phyloP scores from a whole-genome alignment of 2,113 vertebrate species.

The Tonatia bakeri region DNA sequence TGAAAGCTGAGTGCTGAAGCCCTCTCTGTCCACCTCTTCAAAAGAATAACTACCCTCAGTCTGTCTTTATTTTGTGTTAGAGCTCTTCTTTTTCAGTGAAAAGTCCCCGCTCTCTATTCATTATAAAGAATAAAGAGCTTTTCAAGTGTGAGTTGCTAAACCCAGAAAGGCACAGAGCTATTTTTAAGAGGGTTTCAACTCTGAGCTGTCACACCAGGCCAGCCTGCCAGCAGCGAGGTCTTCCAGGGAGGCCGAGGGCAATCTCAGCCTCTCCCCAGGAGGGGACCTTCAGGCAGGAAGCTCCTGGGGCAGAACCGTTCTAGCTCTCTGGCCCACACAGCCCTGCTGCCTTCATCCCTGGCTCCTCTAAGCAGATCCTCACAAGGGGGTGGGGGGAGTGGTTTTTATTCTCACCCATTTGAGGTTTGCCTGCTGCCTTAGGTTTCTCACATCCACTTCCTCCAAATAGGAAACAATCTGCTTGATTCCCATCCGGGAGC shows the following conservation, averaged over 20 bases:
- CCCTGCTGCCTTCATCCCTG: constrained; percentile 35
- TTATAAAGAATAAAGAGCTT: constrained; percentile 72
- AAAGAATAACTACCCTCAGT: constrained; percentile 46
- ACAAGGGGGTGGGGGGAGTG: background rate
- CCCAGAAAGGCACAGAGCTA: constrained; percentile 71
- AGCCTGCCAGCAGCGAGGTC: constrained; percentile 57
- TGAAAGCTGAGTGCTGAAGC: constrained; percentile 43
- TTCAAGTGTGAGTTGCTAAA: constrained; percentile 70
- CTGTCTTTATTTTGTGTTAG: constrained; percentile 59
- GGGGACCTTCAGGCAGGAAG: constrained; percentile 41
- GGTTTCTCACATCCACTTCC: constrained; percentile 66
- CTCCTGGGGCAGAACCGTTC: constrained; percentile 19
- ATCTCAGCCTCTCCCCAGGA: constrained; percentile 2
- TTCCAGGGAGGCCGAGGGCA: constrained; percentile 50
- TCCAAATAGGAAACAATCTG: constrained; percentile 66
- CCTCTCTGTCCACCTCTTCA: constrained; percentile 62
- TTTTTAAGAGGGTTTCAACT: constrained; percentile 71
- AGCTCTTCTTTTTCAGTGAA: constrained; percentile 66
- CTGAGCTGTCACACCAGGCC: constrained; percentile 50
- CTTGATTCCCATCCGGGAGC: constrained; percentile 52
- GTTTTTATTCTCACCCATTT: constrained; percentile 44
- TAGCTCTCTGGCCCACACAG: constrained; percentile 15
- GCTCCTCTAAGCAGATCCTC: background rate
- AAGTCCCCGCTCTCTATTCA: constrained; percentile 67
- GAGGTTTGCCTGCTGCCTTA: constrained; percentile 53